A percentile compares a stretch with the other conserved stretches of the same genome.
These are phyloP conservation scores for Onychostoma macrolepis DNA, from an alignment of 2,113 vertebrate genomes.

Conservation along the genomic window DNA sequence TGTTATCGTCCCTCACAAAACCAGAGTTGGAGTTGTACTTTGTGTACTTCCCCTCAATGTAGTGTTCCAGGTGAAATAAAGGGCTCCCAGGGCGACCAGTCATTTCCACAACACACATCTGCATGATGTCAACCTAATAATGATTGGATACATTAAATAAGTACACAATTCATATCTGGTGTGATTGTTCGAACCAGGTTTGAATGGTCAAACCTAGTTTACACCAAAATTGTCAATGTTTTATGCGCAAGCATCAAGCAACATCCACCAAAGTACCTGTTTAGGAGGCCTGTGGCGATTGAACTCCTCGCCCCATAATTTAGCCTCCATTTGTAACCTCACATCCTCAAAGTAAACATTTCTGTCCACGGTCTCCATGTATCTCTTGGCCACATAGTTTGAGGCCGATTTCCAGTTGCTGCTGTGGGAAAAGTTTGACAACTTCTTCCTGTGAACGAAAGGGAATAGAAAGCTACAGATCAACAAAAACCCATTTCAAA, in stretches of 20 bases:
- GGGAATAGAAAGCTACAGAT: neutral
- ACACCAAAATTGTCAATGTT: neutral
- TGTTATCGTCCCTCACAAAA: constrained; percentile 93
- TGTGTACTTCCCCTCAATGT: constrained; percentile 98
- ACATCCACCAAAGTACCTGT: constrained; percentile 77
- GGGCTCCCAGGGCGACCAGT: constrained; percentile 81
- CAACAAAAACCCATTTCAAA: neutral
- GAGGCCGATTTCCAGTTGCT: constrained; percentile 94
- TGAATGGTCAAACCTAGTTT: neutral
- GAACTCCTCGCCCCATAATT: constrained; percentile 97
- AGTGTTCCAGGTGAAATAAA: constrained; percentile 95
- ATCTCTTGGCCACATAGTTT: constrained; percentile 94
- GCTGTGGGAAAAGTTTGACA: constrained; percentile 93
- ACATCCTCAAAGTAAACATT: constrained; percentile 97
- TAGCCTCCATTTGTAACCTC: constrained; percentile 95
- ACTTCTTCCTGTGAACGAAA: constrained; percentile 86
- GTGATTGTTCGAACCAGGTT: neutral
- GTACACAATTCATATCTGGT: no score
- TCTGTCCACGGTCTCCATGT: constrained; percentile 86
- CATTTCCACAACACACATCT: constrained; percentile 94
- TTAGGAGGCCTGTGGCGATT: constrained; percentile 95
- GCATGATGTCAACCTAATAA: constrained; percentile 94
- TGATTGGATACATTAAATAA: neutral
- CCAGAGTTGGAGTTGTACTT: constrained; percentile 99
- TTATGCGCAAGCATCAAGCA: neutral